phyloP scores from a whole-genome alignment of 2,797 vertebrate species.

The Galaxias olidus region DNA sequence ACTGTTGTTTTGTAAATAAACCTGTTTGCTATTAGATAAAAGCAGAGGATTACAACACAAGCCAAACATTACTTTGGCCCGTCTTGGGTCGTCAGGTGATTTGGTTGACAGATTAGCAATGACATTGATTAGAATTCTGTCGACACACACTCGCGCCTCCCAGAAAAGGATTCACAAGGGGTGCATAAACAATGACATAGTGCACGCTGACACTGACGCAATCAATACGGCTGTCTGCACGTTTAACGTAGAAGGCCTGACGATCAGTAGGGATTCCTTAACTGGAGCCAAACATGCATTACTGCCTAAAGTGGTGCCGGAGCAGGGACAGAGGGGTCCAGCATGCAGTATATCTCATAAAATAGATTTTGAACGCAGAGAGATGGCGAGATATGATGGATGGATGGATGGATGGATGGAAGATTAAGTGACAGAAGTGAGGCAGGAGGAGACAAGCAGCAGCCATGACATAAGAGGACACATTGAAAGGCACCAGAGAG shows the following conservation, averaged over 20 bases:
- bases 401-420: no score
- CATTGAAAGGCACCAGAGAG: background rate
- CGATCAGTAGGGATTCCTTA: conserved; percentile 47
- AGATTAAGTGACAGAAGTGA: background rate
- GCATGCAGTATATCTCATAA: background rate
- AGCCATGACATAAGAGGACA: background rate
- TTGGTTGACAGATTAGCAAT: conserved; percentile 7
- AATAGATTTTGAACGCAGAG: background rate
- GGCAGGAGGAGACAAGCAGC: background rate
- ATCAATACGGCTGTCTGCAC: conserved; percentile 57
- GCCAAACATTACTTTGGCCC: no score
- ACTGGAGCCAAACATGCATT: conserved; percentile 44
- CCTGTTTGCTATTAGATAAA: no score
- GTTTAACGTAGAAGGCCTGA: conserved; percentile 49
- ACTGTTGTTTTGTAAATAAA: no score
- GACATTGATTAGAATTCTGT: conserved; percentile 20
- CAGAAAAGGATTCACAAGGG: conserved; percentile 24
- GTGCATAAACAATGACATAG: conserved; percentile 15
- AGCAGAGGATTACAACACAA: no score
- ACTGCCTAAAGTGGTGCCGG: conserved; percentile 19
- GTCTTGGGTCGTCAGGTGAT: background rate
- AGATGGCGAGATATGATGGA: no score
- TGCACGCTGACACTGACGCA: conserved; percentile 25
- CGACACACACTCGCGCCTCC: conserved; percentile 5
- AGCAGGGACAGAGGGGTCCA: background rate